Conservation (phyloP, 2,797 vertebrate species). For the Lophius americanus region DNA sequence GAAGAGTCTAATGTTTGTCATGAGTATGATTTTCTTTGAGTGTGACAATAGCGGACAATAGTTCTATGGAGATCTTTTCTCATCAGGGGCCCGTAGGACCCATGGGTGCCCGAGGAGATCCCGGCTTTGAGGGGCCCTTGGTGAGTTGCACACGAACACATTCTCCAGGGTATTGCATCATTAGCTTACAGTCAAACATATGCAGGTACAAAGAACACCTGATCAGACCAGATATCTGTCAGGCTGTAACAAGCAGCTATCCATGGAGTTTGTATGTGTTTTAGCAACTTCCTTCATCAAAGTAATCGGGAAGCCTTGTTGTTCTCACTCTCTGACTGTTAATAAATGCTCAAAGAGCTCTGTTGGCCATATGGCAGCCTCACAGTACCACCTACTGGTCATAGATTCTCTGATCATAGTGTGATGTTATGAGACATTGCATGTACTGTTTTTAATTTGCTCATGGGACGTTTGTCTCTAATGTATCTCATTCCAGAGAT, state of each 20-base stretch:
- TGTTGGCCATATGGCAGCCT: background rate
- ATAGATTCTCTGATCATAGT: background rate
- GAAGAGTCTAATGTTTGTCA: no score
- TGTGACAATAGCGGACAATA: no score
- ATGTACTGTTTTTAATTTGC: background rate
- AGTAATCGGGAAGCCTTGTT: no score
- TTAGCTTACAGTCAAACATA: slow-evolving; percentile 5
- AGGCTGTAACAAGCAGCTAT: background rate
- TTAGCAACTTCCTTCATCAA: background rate
- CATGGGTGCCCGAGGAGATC: slow-evolving; percentile 81
- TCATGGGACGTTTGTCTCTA: background rate
- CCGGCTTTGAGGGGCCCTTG: slow-evolving; percentile 84
- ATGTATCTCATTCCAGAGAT: background rate
- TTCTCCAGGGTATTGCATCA: slow-evolving; percentile 18
- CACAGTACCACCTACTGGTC: slow-evolving; percentile 53
- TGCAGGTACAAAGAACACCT: background rate
- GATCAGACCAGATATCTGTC: background rate
- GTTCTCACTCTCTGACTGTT: background rate
- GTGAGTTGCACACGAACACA: slow-evolving; percentile 72
- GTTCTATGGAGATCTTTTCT: background rate
- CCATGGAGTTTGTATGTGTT: background rate
- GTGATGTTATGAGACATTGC: background rate
- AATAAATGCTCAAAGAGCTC: background rate
- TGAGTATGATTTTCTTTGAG: no score
- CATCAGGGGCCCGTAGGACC: slow-evolving; percentile 81